Evolutionary conservation across 1,140 invertebrate species (phyloP), one percentile per base, ranked within the genome.

Genomic region (Dufourea novaeangliae): DNA sequence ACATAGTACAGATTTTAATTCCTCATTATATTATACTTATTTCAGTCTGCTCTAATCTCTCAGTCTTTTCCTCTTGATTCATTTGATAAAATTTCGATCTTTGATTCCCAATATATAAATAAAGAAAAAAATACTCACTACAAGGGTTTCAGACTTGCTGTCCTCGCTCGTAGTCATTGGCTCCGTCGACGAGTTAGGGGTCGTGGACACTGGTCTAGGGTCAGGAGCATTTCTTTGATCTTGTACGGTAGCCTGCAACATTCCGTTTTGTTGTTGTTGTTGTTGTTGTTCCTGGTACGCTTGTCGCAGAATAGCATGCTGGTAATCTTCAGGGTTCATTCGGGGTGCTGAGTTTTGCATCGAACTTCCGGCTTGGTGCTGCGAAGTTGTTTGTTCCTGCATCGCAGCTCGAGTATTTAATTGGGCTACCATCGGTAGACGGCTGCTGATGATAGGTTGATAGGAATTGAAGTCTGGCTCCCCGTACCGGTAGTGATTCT

Each of bases 311-410:
- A 57, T 14, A 0, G 34, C 20, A 7, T 27, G 46, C n/a, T 56
- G 46, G 2, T 56, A 2, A 29, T 66, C 2, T 22, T 20, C 14
- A 1, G 12, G 27, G 5, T 14, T 22, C 3, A 14, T 7, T 17
- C 6, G 0, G 12, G 44, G 25, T 4, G 0, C 0, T 17, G 3
- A 0, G 4, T 0, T 4, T 25, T 29, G 0, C 8, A 2, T 1
- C 0, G 25, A 3, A 10, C 0, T 6, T n/a, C 7, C 14, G 3
- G 3, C 17, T 11, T 56, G 12, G 7, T 57, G 17, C n/a, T 46
- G n/a, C 50, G 34, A 14, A 11, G 25, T 11, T 25, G 29, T 6
- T 37, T 10, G 6, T 2, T 37, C 1, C 1, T 37, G 25, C 10
- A 12, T 14, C 17, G 2, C 14, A 41, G 27, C n/a, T 20, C n/a